Percentiles rank a stretch among this genome's conserved stretches.
Evolutionary conservation across 2,797 vertebrate genomes (phyloP).

Genomic region (Siniperca obscura): DNA sequence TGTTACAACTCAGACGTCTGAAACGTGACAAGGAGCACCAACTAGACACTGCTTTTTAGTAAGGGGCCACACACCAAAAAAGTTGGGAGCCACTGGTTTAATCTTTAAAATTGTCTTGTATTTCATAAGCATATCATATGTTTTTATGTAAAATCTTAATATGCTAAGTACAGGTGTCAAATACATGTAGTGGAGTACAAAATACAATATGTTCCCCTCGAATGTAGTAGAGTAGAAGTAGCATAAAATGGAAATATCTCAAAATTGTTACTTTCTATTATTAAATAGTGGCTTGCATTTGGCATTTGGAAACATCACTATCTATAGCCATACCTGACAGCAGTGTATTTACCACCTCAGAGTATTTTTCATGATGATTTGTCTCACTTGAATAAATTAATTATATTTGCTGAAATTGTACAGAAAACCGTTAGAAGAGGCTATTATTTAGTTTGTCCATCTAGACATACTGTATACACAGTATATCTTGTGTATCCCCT

Average conservation of each 20-base stretch:
- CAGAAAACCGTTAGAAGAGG: conserved; percentile 21
- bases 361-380: conserved; percentile 9
- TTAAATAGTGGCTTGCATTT: background rate
- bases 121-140: too few relatives aligned
- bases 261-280: background rate
- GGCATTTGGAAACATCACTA: background rate
- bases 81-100: too few relatives aligned
- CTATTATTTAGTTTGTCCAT: conserved; percentile 31
- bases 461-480: background rate
- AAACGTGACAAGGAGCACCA: too few relatives aligned
- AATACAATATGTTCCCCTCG: background rate
- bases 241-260: background rate
- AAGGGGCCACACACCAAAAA: too few relatives aligned
- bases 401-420: conserved; percentile 24
- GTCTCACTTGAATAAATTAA: conserved; percentile 16
- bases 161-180: background rate
- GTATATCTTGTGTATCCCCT: conserved; percentile 26
- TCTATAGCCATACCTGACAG: background rate
- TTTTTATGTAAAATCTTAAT: background rate
- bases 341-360: background rate
- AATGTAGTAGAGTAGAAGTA: background rate
- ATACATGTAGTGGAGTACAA: background rate
- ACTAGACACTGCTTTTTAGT: too few relatives aligned
- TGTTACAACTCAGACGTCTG: too few relatives aligned
- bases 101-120: too few relatives aligned